Evolutionary conservation across 2,113 vertebrate species (phyloP), one percentile per base, ranked within the genome.

Genomic region (Seriola dumerili): DNA sequence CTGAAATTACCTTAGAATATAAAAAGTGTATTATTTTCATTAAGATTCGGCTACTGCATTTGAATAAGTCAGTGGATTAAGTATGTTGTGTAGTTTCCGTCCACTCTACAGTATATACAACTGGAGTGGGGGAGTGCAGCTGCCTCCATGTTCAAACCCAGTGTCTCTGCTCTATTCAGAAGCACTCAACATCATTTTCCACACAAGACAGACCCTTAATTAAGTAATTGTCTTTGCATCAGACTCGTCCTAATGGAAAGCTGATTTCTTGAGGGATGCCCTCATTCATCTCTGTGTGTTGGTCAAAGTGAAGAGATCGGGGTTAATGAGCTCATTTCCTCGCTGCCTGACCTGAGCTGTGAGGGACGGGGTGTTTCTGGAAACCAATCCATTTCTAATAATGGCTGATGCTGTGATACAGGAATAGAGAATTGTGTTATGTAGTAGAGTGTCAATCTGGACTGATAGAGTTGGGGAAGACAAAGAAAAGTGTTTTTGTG

Each of bases 101-200:
- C 9, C 29, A 25, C n/a, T 75, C 8, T 4, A 13, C 25, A 21
- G 11, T 5, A 4, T 1, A 50, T 11, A 17, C 46, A 54, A 21
- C 85, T 87, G 82, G 72, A 46, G 50, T 90, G 84, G 85, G 89
- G 89, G 89, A 87, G 90, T 81, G 57, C 32, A 72, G 67, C 58
- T 48, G 67, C 74, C 80, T 67, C 46, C 5, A 34, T 1, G 1
- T 40, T 19, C 8, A 16, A 11, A 29, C 1, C 11, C 38, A 19
- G 1, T 50, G 40, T 25, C n/a, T 32, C 16, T 42, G 8, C 19
- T 71, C 13, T 6, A 12, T 55, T 23, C 34, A 63, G 29, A 71
- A n/a, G 7, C n/a, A 29, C 48, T 73, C 62, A 50, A 4, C 8
- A 36, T 81, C 3, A n/a, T 68, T 54, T 34, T 11, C 64, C n/a